Evolutionary conservation across 2,888 invertebrate species (phyloP), one percentile per base, ranked within the genome.

Genomic region (Spialia ferax): DNA sequence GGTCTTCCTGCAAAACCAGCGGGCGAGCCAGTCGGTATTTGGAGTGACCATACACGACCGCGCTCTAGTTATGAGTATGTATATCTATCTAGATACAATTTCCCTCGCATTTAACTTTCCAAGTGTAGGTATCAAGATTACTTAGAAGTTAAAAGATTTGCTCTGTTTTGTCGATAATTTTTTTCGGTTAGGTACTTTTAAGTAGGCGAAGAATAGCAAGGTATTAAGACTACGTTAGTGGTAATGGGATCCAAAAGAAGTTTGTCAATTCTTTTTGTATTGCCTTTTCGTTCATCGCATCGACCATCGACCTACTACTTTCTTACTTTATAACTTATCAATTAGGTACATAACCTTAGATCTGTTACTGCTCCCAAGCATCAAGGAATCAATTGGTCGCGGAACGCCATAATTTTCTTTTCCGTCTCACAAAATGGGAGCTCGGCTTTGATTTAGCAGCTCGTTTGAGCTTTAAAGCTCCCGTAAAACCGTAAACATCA

Each of bases 401-500:
- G 54, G 60, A 54, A 60, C 66, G 4, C 54, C 54, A 45, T 66
- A 60, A 66, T 59, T 54, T 64, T 54, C 42, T 60, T 60, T 54
- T 66, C 26, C 60, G 45, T 23, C 57, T 57, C 23, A 64, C 29
- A 45, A 52, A 66, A 54, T 15, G 26, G 29, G 52, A 66, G 38
- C 59, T 59, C n/a, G 10, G 13, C 60, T 66, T 66, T 60, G 66
- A 60, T 66, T 54, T 38, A 11, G 45, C 66, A 60, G 66, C 56
- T 52, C 42, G 66, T 54, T 63, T 50, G 50, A 57, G 35, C 23
- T 64, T 60, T 54, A 66, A 54, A 60, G 54, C 60, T 66, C 32
- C 66, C 66, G 54, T 66, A 66, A 60, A 60, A 15, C 48, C 35
- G 57, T 64, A 55, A 57, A 64, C 54, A n/a, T 66, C 54, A 29